Base-by-base conservation (phyloP, 2,888 invertebrate species). In the Drosophila nr. perissopoda region DNA sequence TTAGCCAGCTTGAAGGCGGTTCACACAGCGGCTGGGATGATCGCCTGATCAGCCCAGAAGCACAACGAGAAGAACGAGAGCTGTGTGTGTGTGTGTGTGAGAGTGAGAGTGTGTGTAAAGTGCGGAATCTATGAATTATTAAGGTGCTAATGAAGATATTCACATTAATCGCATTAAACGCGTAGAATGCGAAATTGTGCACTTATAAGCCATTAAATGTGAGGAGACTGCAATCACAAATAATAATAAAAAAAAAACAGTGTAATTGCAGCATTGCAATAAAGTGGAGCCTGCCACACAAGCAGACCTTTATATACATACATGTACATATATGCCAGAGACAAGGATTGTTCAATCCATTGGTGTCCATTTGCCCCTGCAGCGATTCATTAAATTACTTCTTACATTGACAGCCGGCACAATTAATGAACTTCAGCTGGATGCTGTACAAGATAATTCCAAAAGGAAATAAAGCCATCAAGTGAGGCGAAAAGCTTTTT, bases 1-100 rank as follows among this genome's bases (percentile, higher is more conserved):
- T 88, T 89, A 88, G 86, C 64, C 67, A 40, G 71, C 70, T 76
- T 53, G 67, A 42, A 83, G 87, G 83, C 80, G 81, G 31, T 25
- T 42, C 54, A n/a, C 48, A 29, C 36, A 27, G 21, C 33, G 46
- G 29, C 25, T 46, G 34, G 13, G 31, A 46, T 60, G 46, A 53
- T 53, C 38, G 27, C 2, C 16, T 10, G 11, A 48, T 51, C 31
- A 16, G 33, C 40, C 13, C 61, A 40, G 25, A 40, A 40, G 31
- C 11, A 38, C 5, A 4, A 11, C 25, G 25, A 13, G 16, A 48
- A 31, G 21, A 59, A 46, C 36, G 18, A 21, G 11, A 25, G 25
- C 27, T 11, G n/a, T 13, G 36, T 34, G 46, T 38, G 52, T 40
- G 36, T 25, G 27, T 25, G 16, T 16, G 33, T n/a, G 31, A 13